Evolutionary conservation across 2,888 invertebrate species (phyloP), one percentile per base, ranked within the genome.

Genomic region (Meiosimyza platycephala): DNA sequence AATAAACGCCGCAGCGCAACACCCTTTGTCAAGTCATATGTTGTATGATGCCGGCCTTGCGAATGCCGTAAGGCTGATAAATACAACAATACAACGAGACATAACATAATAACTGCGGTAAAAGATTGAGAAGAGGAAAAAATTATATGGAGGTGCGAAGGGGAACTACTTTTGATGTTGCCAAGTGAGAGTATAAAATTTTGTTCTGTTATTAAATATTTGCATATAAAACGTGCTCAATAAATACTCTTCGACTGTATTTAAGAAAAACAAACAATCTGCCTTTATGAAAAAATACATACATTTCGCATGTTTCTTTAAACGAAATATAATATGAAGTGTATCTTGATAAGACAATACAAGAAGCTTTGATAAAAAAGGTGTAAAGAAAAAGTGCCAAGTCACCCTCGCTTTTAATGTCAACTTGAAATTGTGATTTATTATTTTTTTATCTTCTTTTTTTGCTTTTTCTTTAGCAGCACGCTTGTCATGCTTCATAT

Each of bases 121-220:
- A 11, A 15, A 22, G 2, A 3, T 1, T 6, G 12, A 40, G 50
- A 57, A 68, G 51, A 15, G 50, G 59, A 33, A 68, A 40, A 40
- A 57, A 22, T 68, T 51, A 48, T 28, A 69, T 6, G n/a, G 52
- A 1, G 15, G 16, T 13, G 15, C 28, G 18, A 16, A 16, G 40
- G 22, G 50, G 22, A 40, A 5, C 6, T 40, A 40, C 40, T 40
- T 40, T 2, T 6, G 9, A 9, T 40, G 40, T 40, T 40, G 40
- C 9, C 40, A 40, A 40, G 9, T 40, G 40, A 40, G 40, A 22
- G 57, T 18, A 12, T 47, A 47, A 63, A 51, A 51, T 59, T n/a
- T 54, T 50, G 16, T 54, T 52, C 18, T 70, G 63, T 70, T 70
- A 63, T 54, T 70, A 70, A 70, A 70, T 70, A 70, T 70, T 70